Conservation (phyloP, 92 coral and sea anemone species). For the Heliopora coerulea region DNA sequence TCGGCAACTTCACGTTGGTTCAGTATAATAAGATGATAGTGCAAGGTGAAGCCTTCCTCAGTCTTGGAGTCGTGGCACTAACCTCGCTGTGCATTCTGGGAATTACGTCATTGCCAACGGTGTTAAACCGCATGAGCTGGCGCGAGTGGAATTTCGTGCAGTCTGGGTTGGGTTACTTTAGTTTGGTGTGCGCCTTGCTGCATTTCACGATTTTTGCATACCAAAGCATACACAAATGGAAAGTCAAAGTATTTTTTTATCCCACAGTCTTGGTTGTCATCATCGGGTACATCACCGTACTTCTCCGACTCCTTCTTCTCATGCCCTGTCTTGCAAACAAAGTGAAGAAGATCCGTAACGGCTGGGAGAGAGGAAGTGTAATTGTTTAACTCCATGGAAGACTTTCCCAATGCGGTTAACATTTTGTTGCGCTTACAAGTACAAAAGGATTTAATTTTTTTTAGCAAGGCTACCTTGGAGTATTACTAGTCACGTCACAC, state of each 20-base stretch:
- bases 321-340: conserved; percentile 6
- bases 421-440: no score
- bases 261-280: conserved; percentile 12
- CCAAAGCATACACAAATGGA: conserved; percentile 7
- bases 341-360: background rate
- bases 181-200: conserved; percentile 10
- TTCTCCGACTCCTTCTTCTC: conserved; percentile 5
- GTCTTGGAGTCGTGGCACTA: conserved; percentile 5
- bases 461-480: no score
- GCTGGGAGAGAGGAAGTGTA: background rate
- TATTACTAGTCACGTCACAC: no score
- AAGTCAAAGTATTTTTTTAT: background rate
- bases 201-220: conserved; percentile 9
- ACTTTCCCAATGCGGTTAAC: background rate
- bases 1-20: conserved; percentile 5
- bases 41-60: conserved; percentile 24
- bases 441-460: no score
- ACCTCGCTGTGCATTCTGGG: conserved; percentile 30
- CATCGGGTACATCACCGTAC: background rate
- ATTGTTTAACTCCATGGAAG: background rate
- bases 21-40: conserved; percentile 12
- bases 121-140: conserved; percentile 30
- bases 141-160: conserved; percentile 40
- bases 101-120: conserved; percentile 22
- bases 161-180: conserved; percentile 28